A percentile compares a stretch with the other conserved stretches of the same genome.
phyloP scores from a whole-genome alignment of 2,113 vertebrate genomes.

The Catharus fuscescens region DNA sequence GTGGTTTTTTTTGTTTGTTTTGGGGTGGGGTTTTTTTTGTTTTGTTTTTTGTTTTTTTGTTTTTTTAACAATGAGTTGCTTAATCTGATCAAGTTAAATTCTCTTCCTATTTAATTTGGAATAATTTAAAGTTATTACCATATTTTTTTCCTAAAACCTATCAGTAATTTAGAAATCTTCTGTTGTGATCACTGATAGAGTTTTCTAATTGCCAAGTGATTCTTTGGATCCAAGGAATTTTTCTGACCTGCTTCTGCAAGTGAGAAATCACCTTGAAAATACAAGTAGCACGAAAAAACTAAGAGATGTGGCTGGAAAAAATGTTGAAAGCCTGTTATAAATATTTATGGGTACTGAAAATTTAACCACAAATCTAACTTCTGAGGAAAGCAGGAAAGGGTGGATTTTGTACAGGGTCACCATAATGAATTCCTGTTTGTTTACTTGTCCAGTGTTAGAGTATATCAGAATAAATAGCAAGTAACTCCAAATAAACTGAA shows the following conservation, averaged over 20 bases:
- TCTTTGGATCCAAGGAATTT: background rate
- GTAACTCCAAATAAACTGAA: background rate
- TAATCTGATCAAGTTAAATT: background rate
- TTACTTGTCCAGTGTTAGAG: background rate
- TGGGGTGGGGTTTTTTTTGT: background rate
- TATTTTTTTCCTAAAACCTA: background rate
- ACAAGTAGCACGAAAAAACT: background rate
- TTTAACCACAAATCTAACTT: background rate
- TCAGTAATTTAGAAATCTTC: background rate
- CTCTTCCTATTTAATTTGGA: background rate
- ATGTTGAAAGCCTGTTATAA: background rate
- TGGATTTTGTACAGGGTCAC: background rate
- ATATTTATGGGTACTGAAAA: slow-evolving; percentile 20
- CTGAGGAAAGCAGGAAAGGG: background rate
- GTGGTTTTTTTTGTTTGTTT: background rate
- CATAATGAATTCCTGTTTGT: background rate
- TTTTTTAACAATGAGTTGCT: background rate
- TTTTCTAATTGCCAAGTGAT: background rate
- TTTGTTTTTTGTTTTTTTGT: background rate
- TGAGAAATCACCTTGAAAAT: slow-evolving; percentile 38
- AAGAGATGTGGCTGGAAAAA: background rate
- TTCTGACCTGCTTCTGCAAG: background rate
- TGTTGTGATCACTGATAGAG: background rate
- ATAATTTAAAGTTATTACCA: background rate
- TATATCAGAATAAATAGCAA: background rate